Evolutionary conservation across 2,113 vertebrate species (phyloP), one percentile per base, ranked within the genome.

Genomic region (Triplophysa tibetana): DNA sequence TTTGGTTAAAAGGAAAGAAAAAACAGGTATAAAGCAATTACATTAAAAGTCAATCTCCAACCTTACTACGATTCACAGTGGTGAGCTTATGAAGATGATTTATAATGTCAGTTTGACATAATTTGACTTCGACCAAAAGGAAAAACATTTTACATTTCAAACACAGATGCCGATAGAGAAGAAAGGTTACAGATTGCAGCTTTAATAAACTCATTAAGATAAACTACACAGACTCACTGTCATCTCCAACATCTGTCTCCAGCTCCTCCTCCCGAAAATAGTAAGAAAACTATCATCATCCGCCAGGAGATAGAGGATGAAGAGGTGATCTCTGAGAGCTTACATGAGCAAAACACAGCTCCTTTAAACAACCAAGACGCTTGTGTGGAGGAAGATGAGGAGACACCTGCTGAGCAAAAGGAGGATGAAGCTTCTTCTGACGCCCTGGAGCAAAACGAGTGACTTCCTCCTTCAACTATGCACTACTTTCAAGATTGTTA

Each of bases 291-390:
- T 48, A 74, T 86, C 24, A 70, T 82, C 24, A 81, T 80, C 13
- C 78, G 75, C 13, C 83, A 85, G 63, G 75, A 88, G 70, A 50
- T 80, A 2, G 43, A 79, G 38, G 81, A 88, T 2, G 87, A 79
- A 33, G 54, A 80, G 77, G 81, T 86, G 14, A 76, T 87, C 10
- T 52, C 80, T 1, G 69, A 83, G 17, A 60, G 24, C 85, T 87
- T 92, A 29, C 29, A n/a, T 41, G 43, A 83, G 92, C 89, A 90
- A 88, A 90, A 87, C 89, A 81, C 85, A 23, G n/a, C 77, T 21
- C 60, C 33, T 33, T 43, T n/a, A 3, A 52, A 38, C 3, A 1
- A 33, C 23, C 45, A 65, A 11, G 45, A 77, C 3, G 33, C 3
- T 21, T 8, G 11, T 8, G 45, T 19, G 50, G 24, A 80, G 4